Evolutionary conservation across 1,140 invertebrate species (phyloP), one percentile per base, ranked within the genome.

Genomic region (Bombus terrestris): DNA sequence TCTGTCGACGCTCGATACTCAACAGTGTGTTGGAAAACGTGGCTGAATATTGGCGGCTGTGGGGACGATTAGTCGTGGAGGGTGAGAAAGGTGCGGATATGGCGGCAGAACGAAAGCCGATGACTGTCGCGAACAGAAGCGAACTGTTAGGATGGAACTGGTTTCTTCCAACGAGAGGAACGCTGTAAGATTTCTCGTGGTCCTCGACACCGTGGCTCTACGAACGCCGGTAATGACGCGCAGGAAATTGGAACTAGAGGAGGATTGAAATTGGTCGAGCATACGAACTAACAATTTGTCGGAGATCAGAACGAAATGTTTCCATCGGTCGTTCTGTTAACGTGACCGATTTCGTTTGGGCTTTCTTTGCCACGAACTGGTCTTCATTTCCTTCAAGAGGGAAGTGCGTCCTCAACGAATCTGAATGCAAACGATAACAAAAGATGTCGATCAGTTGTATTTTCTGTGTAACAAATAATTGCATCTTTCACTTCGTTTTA

Each of bases 111-210:
- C 53, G 88, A 87, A 89, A 89, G 78, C 81, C 82, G 77, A 85
- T 88, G 86, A 80, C 88, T 90, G 89, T 90, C 89, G 88, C 66
- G 79, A 81, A 76, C 89, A 90, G 89, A 86, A 85, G 89, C 77
- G 69, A 64, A 32, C 68, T 62, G 77, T 87, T 82, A 84, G 64
- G 78, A 81, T 74, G 57, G 69, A 43, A 79, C 73, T 68, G 86
- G 53, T 90, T 90, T 90, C 86, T 88, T 90, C 76, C 37, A 66
- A 53, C 43, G 59, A 35, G 35, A 71, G 39, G 69, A 35, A 72
- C 85, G 47, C 59, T 72, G 57, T 73, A 78, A 74, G 89, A 88
- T 88, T 90, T 90, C 57, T 81, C 86, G 62, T 85, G 86, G 86
- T 35, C 37, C 18, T 64, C 89, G 83, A 78, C 78, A 62, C 12